Evolutionary conservation across 2,113 vertebrate genomes (phyloP), one percentile per base, ranked within the genome.

Genomic region (Mastomys coucha): DNA sequence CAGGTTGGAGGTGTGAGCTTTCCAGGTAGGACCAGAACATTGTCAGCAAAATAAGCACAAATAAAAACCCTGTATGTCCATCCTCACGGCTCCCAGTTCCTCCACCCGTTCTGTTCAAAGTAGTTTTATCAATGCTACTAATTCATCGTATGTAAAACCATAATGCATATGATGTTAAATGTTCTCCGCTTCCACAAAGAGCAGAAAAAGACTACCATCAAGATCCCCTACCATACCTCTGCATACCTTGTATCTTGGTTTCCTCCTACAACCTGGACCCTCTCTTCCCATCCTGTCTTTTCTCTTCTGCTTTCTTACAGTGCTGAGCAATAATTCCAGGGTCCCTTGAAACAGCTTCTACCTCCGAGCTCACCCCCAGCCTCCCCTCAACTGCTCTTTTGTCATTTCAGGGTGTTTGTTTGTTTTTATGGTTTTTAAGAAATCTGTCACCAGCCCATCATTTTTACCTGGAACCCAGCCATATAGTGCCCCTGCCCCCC

Each of bases 1-100:
- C 78, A 39, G 33, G 17, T 19, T 72, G 51, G 28, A 16, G 19
- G 6, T 42, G 22, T 51, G 76, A 31, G 10, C 8, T 60, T 17
- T 33, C 33, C 22, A 49, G 9, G 20, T 22, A 9, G 12, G 67
- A 42, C 31, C 45, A 2, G 24, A 12, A 8, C 6, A 19, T 12
- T 4, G 20, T 19, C 16, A 88, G 33, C 51, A 67, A 58, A 58
- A 42, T 1, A 14, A 42, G 24, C 1, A 42, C 11, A 13, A 16
- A 58, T 7, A 45, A 60, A 69, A 53, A 6, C 13, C 28, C 7
- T 0, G 2, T 1, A 11, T n/a, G n/a, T n/a, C n/a, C 3, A 10
- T 7, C 3, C 3, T 17, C 24, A 5, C 4, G 2, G 19, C 7
- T 31, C 14, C 28, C n/a, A 7, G 6, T 84, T 60, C 13, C 80